Base-by-base conservation (phyloP, 2,888 invertebrate genomes). In the Morpho deidamia region DNA sequence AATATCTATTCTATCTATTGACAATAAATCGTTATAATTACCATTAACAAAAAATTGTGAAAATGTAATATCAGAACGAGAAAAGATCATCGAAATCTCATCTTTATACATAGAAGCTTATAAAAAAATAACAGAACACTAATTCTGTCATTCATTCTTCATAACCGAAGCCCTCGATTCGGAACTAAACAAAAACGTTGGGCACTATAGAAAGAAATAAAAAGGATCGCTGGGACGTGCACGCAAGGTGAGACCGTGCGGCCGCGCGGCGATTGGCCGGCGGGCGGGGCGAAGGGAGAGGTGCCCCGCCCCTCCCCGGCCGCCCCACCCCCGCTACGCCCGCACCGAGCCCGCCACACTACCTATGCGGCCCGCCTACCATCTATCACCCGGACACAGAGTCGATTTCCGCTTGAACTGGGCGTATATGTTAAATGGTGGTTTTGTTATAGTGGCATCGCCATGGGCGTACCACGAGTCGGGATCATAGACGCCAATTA, bases 401-500 rank as follows among this genome's bases (percentile, higher is more conserved):
- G 82, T 78, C 60, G 49, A 66, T 51, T 68, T 72, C 83, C n/a
- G 56, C 49, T 50, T 66, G 66, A 35, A 41, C 47, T 54, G 63
- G 50, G 55, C 68, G 71, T 71, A 70, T 61, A 54, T 59, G 58
- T 66, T 70, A 66, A 59, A 67, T 84, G 76, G 83, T 64, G 67
- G 66, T 61, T 67, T 70, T 72, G 77, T 83, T 83, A 83, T 79
- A 74, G 74, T 83, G 83, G 84, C 83, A 78, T 77, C 73, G 80
- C 83, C 86, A 88, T 88, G 87, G 88, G 88, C 88, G 88, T 85
- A 86, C 78, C 86, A 77, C 72, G 74, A 66, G 74, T 79, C 72
- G 70, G 74, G 76, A 75, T 75, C 75, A 78, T 71, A 78, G 83
- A 85, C 80, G 80, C 83, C 88, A 88, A 88, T 88, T 88, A 88